phyloP scores from a whole-genome alignment of 2,113 vertebrate genomes.

The human (Homo sapiens) region GRCh38 chr5:59728501-59729000 shows the following conservation, averaged over 20 bases:
- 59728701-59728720: not conserved
- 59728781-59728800: not conserved
- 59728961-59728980: not conserved
- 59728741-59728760: not conserved
- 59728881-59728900: not conserved
- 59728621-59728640: not conserved
- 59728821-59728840: not conserved
- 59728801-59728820: not conserved
- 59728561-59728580: not conserved
- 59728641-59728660: not conserved
- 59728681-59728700: not conserved
- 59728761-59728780: not conserved
- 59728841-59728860: not conserved
- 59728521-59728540: not conserved
- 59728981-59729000: not conserved
- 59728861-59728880: not conserved
- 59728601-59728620: not conserved
- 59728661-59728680: not conserved
- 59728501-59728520: not conserved
- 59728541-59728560: not conserved
- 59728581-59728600: not conserved
- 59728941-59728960: too few relatives aligned
- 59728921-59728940: not conserved
- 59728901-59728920: not conserved
- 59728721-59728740: not conserved